Evolutionary conservation across 2,113 vertebrate species (phyloP).

Genomic region (Eulemur rufifrons): DNA sequence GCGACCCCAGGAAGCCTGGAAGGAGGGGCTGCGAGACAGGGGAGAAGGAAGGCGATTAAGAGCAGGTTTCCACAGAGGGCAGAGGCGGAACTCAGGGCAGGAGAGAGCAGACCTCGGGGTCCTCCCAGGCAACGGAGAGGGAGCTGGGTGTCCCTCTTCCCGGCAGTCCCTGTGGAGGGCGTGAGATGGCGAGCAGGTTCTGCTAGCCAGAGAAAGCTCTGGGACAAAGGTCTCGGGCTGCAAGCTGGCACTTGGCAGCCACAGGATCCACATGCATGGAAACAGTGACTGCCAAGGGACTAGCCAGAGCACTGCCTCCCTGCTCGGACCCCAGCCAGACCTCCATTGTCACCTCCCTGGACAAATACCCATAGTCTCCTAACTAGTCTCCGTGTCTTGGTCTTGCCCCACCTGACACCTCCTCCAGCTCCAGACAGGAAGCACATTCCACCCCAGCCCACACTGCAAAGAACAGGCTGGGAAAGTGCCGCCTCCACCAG

Average conservation of each 20-base stretch:
- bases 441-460: neutral
- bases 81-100: neutral
- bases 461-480: neutral
- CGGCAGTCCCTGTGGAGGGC: neutral
- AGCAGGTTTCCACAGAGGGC: neutral
- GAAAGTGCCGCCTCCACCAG: neutral
- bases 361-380: neutral
- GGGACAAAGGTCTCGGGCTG: too few species aligned
- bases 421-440: neutral
- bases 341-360: neutral
- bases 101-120: neutral
- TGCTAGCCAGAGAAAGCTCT: neutral
- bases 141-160: neutral
- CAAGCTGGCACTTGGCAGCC: neutral
- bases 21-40: neutral
- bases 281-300: neutral
- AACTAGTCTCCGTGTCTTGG: neutral
- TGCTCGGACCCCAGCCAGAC: neutral
- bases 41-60: neutral
- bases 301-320: neutral
- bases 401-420: neutral
- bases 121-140: neutral
- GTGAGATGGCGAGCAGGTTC: neutral
- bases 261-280: rapidly evolving
- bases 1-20: neutral